These are phyloP conservation scores for Montipora foliosa DNA, from an alignment of 64 coral and sea anemone genomes.

Conservation along the genomic window DNA sequence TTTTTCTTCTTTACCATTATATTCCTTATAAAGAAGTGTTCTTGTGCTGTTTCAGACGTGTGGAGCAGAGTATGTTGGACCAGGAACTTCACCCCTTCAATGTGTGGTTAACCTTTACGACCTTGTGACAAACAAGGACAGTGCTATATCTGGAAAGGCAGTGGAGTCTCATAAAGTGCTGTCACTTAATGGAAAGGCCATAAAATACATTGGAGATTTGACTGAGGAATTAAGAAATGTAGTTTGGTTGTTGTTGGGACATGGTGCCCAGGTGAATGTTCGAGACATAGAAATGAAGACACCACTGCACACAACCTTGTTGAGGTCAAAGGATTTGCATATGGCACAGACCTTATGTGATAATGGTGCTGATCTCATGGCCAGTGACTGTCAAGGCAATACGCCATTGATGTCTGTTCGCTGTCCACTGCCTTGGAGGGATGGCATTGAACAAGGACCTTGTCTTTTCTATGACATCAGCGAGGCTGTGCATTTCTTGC, in stretches of 20 bases:
- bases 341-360: constrained; percentile 86
- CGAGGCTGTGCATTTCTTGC: constrained; percentile 69
- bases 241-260: constrained; percentile 79
- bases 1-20: too few species aligned
- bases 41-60: constrained; percentile 55
- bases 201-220: constrained; percentile 57
- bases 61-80: constrained; percentile 87
- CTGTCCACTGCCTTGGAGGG: constrained; percentile 83
- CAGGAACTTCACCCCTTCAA: constrained; percentile 77
- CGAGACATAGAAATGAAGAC: constrained; percentile 83
- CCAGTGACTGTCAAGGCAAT: constrained; percentile 81
- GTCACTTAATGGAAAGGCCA: constrained; percentile 43
- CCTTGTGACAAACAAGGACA: constrained; percentile 71
- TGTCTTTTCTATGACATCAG: constrained; percentile 59
- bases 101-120: constrained; percentile 88
- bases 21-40: too few species aligned
- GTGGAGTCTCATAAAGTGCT: constrained; percentile 40
- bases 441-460: constrained; percentile 77
- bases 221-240: constrained; percentile 78
- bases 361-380: constrained; percentile 89
- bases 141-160: not conserved
- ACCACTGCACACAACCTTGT: constrained; percentile 76
- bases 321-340: constrained; percentile 76
- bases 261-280: constrained; percentile 85
- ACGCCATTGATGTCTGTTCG: constrained; percentile 90